Base-by-base conservation (phyloP, 2,113 vertebrate genomes). In the Mungos mungo region DNA sequence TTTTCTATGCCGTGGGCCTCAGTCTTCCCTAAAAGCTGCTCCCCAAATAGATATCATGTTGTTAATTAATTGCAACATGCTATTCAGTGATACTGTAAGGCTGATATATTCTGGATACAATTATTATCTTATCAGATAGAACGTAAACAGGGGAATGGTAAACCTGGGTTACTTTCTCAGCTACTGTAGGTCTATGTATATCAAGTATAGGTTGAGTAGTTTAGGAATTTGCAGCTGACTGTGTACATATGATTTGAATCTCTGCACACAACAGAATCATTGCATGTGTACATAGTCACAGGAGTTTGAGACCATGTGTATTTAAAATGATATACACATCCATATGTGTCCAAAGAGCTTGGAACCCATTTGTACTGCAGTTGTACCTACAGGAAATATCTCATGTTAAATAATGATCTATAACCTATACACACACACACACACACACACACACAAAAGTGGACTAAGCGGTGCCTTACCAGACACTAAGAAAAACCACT, bases 31-130 rank as follows among this genome's bases (percentile, higher is more conserved):
- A 95, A 92, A 88, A 76, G 18, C 87, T 90, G 41, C 2, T 90
- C 83, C 80, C 60, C 85, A 92, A 66, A 96, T 97, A 96, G 76
- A 94, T 97, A 93, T 85, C 89, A 97, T 93, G 96, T 98, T 98
- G 97, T 96, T 69, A 68, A 89, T 85, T 90, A 90, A 86, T 93
- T 84, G 19, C 89, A 94, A 66, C 47, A 71, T 60, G 74, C 25
- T 88, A 60, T 82, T 94, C 50, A n/a, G 19, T 57, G 47, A n/a
- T 50, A 4, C 71, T 92, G 25, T 84, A 93, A 81, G 50, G 57
- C 57, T 92, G 91, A 76, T 66, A 45, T 3, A 38, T 92, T 96
- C 84, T 82, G n/a, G 45, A 86, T 88, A 72, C 50, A 71, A 33
- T 66, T 84, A 47, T 85, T 96, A 88, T 90, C 96, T 96, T 93